A percentile compares a stretch with the other conserved stretches of the same genome.
phyloP scores from a whole-genome alignment of 2,797 vertebrate genomes.

The Antennarius maculatus region DNA sequence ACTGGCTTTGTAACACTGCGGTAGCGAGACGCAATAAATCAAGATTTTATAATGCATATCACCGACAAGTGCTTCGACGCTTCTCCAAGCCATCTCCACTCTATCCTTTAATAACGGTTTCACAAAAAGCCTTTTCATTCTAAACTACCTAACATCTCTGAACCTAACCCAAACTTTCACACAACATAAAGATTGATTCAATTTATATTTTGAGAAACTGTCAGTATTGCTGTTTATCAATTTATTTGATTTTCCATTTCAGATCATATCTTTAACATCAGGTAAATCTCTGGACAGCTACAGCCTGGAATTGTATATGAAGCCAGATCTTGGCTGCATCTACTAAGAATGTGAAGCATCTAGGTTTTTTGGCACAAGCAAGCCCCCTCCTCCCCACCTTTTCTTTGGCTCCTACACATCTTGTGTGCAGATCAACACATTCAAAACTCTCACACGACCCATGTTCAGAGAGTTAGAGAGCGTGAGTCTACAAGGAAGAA shows the following conservation, averaged over 20 bases:
- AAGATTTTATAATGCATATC: constrained; percentile 47
- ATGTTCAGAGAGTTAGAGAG: neutral
- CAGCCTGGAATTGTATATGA: constrained; percentile 18
- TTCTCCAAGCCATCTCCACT: constrained; percentile 26
- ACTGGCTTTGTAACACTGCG: constrained; percentile 38
- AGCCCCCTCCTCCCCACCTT: constrained; percentile 42
- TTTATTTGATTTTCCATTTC: constrained; percentile 23
- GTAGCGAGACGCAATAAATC: constrained; percentile 59
- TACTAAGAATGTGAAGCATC: constrained; percentile 31
- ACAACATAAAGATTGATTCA: constrained; percentile 1
- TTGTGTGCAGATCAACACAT: constrained; percentile 24
- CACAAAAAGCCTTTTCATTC: constrained; percentile 4
- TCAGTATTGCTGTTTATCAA: neutral
- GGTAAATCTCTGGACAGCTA: constrained; percentile 24
- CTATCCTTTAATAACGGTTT: constrained; percentile 42
- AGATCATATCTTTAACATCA: constrained; percentile 38
- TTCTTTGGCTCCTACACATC: constrained; percentile 10
- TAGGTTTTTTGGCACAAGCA: constrained; percentile 43
- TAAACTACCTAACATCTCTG: constrained; percentile 12
- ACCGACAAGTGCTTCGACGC: constrained; percentile 25
- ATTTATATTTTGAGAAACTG: constrained; percentile 12
- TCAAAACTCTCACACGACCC: neutral
- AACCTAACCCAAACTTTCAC: constrained; percentile 8
- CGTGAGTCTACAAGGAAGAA: neutral
- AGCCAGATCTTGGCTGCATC: constrained; percentile 27